phyloP scores from a whole-genome alignment of 1,140 invertebrate species.

The Drosophila pseudoobscura region DNA sequence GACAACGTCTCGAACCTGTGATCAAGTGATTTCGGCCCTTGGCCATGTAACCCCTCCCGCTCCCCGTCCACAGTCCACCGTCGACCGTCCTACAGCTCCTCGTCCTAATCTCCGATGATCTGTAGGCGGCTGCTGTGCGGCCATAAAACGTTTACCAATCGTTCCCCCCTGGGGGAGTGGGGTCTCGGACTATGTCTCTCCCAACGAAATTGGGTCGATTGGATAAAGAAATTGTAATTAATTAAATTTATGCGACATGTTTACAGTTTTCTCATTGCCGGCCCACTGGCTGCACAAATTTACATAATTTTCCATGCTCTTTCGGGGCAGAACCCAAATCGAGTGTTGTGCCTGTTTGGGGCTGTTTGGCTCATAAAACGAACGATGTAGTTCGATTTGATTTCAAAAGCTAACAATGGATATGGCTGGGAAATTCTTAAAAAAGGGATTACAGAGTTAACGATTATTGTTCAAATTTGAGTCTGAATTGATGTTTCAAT shows the following conservation, averaged over 20 bases:
- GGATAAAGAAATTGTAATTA: slow-evolving; percentile 82
- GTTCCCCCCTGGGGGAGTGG: slow-evolving; percentile 1
- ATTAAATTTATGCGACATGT: slow-evolving; percentile 82
- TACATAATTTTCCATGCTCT: slow-evolving; percentile 64
- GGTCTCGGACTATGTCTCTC: not conserved
- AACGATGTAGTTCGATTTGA: slow-evolving; percentile 46
- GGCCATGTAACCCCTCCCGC: not conserved
- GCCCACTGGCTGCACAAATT: slow-evolving; percentile 41
- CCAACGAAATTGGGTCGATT: slow-evolving; percentile 65
- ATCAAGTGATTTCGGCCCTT: slow-evolving; percentile 65
- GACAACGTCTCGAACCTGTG: slow-evolving; percentile 51
- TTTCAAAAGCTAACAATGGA: slow-evolving; percentile 40
- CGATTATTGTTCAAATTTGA: too few relatives aligned
- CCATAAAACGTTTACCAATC: slow-evolving; percentile 69
- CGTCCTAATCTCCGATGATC: slow-evolving; percentile 68
- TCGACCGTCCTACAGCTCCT: not conserved
- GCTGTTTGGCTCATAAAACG: slow-evolving; percentile 35
- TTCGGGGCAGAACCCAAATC: slow-evolving; percentile 45
- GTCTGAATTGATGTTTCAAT: slow-evolving; percentile 12
- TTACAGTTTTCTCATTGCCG: slow-evolving; percentile 77
- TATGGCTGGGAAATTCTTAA: slow-evolving; percentile 29
- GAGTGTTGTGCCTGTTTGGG: slow-evolving; percentile 63
- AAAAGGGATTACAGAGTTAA: slow-evolving; percentile 2
- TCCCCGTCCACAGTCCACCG: too few relatives aligned
- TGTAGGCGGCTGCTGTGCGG: slow-evolving; percentile 78